Evolutionary conservation across 2,888 invertebrate species (phyloP).

Genomic region (Nomada hirtipes): DNA sequence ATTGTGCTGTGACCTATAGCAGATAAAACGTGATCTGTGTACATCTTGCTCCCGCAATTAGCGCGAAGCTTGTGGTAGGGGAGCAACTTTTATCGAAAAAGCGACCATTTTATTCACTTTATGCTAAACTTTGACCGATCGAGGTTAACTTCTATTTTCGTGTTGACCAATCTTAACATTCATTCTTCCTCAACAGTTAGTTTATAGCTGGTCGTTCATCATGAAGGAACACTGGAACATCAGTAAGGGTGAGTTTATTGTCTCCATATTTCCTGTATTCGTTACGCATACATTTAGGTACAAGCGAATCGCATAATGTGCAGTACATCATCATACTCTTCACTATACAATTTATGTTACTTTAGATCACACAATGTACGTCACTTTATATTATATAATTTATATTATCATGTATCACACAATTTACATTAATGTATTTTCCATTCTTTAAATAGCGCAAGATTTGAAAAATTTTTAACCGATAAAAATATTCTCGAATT

Average conservation of each 20-base stretch:
- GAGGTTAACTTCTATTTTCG: slow-evolving; percentile 54
- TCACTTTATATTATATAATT: no score
- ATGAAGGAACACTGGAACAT: slow-evolving; percentile 62
- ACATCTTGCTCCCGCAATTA: slow-evolving; percentile 46
- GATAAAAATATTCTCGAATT: no score
- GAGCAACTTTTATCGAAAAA: slow-evolving; percentile 46
- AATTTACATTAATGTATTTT: not conserved
- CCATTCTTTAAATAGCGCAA: not conserved
- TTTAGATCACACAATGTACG: not conserved
- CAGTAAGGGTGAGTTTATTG: slow-evolving; percentile 54
- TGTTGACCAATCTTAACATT: slow-evolving; percentile 44
- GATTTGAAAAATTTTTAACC: no score
- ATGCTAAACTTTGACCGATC: slow-evolving; percentile 53
- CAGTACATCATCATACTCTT: no score
- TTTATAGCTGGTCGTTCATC: slow-evolving; percentile 60
- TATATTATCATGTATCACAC: no score
- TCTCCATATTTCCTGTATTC: no score
- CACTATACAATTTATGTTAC: no score
- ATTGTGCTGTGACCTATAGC: slow-evolving; percentile 51
- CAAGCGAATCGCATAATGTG: not conserved
- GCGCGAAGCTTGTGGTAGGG: slow-evolving; percentile 19
- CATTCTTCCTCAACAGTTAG: slow-evolving; percentile 40
- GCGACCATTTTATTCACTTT: slow-evolving; percentile 51
- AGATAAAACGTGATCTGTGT: slow-evolving; percentile 63
- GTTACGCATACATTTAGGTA: no score